These are phyloP conservation scores for Cyanocitta stelleri DNA, from an alignment of 2,113 vertebrate species.

Conservation along the genomic window DNA sequence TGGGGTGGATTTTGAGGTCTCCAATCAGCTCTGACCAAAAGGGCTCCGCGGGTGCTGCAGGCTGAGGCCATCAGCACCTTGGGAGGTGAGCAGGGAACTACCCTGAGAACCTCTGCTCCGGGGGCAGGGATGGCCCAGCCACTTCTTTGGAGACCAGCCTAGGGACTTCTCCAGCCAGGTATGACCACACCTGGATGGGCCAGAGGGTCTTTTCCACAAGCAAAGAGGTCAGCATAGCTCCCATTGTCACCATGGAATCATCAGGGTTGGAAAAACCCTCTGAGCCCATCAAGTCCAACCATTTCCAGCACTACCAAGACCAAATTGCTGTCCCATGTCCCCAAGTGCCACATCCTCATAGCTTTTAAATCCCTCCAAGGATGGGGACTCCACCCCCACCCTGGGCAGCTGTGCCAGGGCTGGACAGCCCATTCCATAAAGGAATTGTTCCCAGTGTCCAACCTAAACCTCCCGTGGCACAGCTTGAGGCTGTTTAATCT, in stretches of 20 bases:
- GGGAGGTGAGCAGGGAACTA: not conserved
- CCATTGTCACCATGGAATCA: rapidly evolving
- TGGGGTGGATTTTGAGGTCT: not conserved
- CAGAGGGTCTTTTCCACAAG: not conserved
- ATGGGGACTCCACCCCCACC: not conserved
- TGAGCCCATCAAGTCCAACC: not conserved
- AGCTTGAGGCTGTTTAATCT: not conserved
- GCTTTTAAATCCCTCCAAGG: not conserved
- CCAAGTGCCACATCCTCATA: not conserved
- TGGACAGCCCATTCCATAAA: not conserved
- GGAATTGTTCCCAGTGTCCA: not conserved
- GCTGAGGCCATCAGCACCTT: rapidly evolving
- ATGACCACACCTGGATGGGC: not conserved
- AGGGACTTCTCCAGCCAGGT: not conserved
- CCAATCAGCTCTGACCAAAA: not conserved
- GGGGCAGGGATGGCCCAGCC: not conserved
- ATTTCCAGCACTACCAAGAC: not conserved
- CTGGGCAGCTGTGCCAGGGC: not conserved
- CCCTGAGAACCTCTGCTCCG: not conserved
- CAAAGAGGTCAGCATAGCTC: not conserved
- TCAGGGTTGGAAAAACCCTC: not conserved
- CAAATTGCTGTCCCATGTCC: not conserved
- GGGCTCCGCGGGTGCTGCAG: rapidly evolving
- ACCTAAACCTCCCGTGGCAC: not conserved
- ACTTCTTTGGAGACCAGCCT: not conserved